Conservation (phyloP, 1,140 invertebrate genomes). For the Drosophila bocqueti region DNA sequence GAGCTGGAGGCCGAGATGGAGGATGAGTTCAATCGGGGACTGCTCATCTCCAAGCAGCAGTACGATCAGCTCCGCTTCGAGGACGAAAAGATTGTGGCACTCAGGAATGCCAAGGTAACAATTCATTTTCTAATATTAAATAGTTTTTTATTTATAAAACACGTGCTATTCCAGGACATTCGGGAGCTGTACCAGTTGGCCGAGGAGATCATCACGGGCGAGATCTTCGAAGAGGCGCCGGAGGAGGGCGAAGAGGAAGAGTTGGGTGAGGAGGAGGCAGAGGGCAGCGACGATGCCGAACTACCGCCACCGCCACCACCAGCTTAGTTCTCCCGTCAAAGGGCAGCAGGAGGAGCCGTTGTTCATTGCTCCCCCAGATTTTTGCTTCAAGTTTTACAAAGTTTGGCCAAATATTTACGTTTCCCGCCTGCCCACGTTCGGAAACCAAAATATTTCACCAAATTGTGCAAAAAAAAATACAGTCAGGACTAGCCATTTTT, state of each 20-base stretch:
- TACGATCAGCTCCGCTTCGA: conserved; percentile 79
- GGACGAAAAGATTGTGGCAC: conserved; percentile 73
- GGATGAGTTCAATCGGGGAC: conserved; percentile 71
- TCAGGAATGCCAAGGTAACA: conserved; percentile 72
- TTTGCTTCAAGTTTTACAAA: conserved; percentile 14
- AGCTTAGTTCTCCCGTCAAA: conserved; percentile 7
- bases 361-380: neutral
- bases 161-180: conserved; percentile 53
- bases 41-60: conserved; percentile 75
- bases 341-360: conserved; percentile 1
- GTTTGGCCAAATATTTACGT: conserved; percentile 36
- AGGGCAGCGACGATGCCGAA: conserved; percentile 10
- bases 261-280: conserved; percentile 29
- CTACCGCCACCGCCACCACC: neutral
- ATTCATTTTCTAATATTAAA: neutral
- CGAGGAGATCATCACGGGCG: conserved; percentile 79
- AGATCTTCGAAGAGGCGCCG: conserved; percentile 50
- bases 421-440: neutral
- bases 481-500: neutral
- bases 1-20: conserved; percentile 77
- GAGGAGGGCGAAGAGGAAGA: conserved; percentile 48
- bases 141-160: neutral
- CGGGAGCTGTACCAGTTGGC: conserved; percentile 78
- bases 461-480: conserved; percentile 39
- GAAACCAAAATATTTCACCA: conserved; percentile 43